Conservation (phyloP, 2,888 invertebrate species). For the Empis livida region DNA sequence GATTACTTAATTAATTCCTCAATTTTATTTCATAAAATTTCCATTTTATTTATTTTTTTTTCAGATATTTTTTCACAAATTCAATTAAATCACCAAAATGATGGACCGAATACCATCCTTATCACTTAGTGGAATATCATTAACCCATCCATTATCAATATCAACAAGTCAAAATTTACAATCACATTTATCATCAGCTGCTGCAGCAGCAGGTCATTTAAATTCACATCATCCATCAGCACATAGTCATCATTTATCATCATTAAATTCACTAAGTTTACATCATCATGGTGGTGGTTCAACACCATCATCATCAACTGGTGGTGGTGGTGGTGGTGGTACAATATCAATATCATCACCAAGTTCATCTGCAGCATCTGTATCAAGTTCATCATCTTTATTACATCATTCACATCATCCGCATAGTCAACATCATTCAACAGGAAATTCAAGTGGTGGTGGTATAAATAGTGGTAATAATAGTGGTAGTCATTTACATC, state of each 20-base stretch:
- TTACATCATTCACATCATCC: conserved; percentile 15
- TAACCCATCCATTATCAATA: conserved; percentile 33
- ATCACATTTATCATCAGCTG: conserved; percentile 29
- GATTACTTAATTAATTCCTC: too few species aligned
- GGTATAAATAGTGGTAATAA: not conserved
- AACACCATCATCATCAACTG: conserved; percentile 7
- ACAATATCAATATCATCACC: conserved; percentile 12
- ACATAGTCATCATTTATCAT: conserved; percentile 23
- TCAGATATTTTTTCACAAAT: too few species aligned
- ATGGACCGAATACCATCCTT: conserved; percentile 37
- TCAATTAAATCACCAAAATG: conserved; percentile 21
- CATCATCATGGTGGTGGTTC: conserved; percentile 8
- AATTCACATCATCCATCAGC: conserved; percentile 16
- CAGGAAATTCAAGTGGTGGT: conserved; percentile 4
- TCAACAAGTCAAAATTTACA: conserved; percentile 26
- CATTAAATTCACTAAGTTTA: conserved; percentile 26
- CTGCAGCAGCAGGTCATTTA: conserved; percentile 17
- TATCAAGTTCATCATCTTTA: conserved; percentile 1
- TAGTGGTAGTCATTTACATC: conserved; percentile 12
- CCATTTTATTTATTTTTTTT: too few species aligned
- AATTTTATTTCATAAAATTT: too few species aligned
- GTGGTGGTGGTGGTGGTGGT: conserved; percentile 7
- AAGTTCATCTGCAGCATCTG: conserved; percentile 9
- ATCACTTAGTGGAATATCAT: conserved; percentile 35
- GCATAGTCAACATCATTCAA: conserved; percentile 13